Evolutionary conservation across 2,888 invertebrate species (phyloP).

Genomic region (Augochlorella aurata): DNA sequence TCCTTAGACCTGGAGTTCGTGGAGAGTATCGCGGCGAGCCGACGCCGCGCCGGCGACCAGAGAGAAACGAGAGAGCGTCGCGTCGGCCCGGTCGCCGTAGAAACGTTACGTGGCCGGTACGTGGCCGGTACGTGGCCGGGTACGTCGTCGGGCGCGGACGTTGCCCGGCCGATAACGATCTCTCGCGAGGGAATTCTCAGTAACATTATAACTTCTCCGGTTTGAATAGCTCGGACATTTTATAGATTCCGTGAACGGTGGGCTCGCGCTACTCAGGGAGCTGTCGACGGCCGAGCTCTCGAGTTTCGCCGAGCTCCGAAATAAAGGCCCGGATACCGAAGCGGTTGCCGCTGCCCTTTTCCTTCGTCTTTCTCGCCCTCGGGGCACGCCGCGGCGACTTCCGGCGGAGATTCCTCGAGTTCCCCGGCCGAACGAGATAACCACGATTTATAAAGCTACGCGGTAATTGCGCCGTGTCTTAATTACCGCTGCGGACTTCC

Average conservation of each 20-base stretch:
- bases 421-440: conserved; percentile 29
- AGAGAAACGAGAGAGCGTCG: conserved; percentile 20
- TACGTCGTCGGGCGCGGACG: conserved; percentile 49
- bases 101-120: conserved; percentile 57
- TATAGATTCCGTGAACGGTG: conserved; percentile 68
- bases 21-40: conserved; percentile 42
- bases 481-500: conserved; percentile 50
- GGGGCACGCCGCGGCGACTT: neutral
- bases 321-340: neutral
- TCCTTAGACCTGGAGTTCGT: conserved; percentile 54
- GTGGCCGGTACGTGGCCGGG: conserved; percentile 35
- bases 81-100: conserved; percentile 34
- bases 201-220: conserved; percentile 72
- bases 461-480: conserved; percentile 57
- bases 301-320: conserved; percentile 39
- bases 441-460: conserved; percentile 56
- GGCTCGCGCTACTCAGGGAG: conserved; percentile 41
- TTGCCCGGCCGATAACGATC: conserved; percentile 68
- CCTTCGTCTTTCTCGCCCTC: neutral
- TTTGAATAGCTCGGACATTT: conserved; percentile 71
- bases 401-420: conserved; percentile 40
- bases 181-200: conserved; percentile 68
- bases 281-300: conserved; percentile 42
- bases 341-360: neutral
- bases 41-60: neutral